These are phyloP conservation scores for Shinisaurus crocodilurus DNA, from an alignment of 2,113 vertebrate genomes.

Conservation along the genomic window DNA sequence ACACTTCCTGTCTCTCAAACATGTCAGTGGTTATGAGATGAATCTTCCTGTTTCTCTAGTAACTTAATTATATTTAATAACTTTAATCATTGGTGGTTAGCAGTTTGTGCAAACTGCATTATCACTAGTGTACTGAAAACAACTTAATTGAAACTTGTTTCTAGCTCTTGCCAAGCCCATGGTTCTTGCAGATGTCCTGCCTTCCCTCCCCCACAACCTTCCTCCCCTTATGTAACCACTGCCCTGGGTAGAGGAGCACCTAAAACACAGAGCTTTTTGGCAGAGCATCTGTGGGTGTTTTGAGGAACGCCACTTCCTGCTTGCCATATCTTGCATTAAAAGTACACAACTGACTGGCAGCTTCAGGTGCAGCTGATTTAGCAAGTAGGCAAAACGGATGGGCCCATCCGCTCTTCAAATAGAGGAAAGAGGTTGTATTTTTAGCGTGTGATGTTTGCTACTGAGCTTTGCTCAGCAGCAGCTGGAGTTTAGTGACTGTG, in stretches of 20 bases:
- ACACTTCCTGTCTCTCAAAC: neutral
- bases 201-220: neutral
- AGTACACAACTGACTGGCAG: slow-evolving; percentile 61
- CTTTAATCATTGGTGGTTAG: slow-evolving; percentile 4
- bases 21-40: neutral
- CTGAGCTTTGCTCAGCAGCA: neutral
- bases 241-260: neutral
- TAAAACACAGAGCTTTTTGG: neutral
- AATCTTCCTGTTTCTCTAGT: slow-evolving; percentile 28
- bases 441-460: neutral
- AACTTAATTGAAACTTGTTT: neutral
- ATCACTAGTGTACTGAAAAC: neutral
- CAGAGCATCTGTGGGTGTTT: slow-evolving; percentile 36
- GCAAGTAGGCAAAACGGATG: slow-evolving; percentile 49
- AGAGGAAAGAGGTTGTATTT: slow-evolving; percentile 8
- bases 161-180: neutral
- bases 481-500: neutral
- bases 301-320: slow-evolving; percentile 63
- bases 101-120: slow-evolving; percentile 35
- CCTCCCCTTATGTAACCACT: neutral
- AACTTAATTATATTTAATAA: neutral
- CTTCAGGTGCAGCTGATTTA: slow-evolving; percentile 60
- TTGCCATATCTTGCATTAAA: slow-evolving; percentile 56
- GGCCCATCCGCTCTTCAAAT: slow-evolving; percentile 24
- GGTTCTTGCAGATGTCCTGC: neutral